These are phyloP conservation scores for Penaeus indicus DNA, from an alignment of 1,140 invertebrate species.

Conservation along the genomic window DNA sequence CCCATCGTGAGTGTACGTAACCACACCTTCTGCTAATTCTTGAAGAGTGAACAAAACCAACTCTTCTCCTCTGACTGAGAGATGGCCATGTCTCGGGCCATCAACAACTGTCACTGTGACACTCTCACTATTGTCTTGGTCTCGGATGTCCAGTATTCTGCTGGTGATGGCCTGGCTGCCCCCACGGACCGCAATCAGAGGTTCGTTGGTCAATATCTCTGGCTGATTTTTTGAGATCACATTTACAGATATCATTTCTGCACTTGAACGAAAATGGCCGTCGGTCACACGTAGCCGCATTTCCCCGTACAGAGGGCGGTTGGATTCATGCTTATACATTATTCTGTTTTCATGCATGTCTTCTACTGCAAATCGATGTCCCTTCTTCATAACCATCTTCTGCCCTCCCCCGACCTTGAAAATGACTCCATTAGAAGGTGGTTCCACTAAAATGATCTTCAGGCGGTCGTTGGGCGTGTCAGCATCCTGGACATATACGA, in stretches of 20 bases:
- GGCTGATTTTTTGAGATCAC: conserved; percentile 60
- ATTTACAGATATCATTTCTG: conserved; percentile 55
- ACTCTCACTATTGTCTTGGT: conserved; percentile 62
- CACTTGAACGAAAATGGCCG: conserved; percentile 47
- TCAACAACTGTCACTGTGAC: conserved; percentile 54
- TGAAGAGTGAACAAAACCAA: conserved; percentile 50
- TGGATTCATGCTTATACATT: conserved; percentile 49
- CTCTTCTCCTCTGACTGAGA: conserved; percentile 56
- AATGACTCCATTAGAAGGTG: conserved; percentile 61
- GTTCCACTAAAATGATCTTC: conserved; percentile 48
- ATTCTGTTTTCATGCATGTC: conserved; percentile 57
- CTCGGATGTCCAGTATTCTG: conserved; percentile 53
- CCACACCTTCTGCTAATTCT: conserved; percentile 43
- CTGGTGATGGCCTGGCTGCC: conserved; percentile 36
- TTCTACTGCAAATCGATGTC: conserved; percentile 28
- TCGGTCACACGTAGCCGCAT: conserved; percentile 56
- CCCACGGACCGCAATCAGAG: conserved; percentile 54
- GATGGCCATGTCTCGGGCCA: conserved; percentile 57
- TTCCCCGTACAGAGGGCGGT: conserved; percentile 58
- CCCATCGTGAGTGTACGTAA: conserved; percentile 54
- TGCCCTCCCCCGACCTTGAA: conserved; percentile 36
- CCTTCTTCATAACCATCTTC: conserved; percentile 36
- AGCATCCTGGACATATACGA: conserved; percentile 53
- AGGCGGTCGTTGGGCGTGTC: conserved; percentile 55
- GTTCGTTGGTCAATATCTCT: conserved; percentile 58